phyloP scores from a whole-genome alignment of 2,113 vertebrate species.

The Eulemur rufifrons region DNA sequence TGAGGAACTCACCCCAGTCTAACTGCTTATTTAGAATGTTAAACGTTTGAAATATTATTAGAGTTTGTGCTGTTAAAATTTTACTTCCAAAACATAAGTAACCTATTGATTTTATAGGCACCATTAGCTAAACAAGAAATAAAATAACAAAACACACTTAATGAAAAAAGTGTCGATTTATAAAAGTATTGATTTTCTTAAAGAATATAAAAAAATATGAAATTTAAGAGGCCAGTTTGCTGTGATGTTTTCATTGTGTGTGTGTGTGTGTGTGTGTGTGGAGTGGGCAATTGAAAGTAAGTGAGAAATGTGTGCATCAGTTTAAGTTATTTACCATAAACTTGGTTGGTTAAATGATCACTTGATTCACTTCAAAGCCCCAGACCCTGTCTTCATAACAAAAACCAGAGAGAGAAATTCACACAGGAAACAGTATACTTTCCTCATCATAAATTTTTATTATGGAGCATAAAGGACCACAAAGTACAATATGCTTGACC shows the following conservation, averaged over 20 bases:
- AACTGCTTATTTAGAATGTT: not conserved
- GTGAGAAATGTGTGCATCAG: fast-evolving
- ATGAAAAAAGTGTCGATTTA: not conserved
- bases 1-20: not conserved
- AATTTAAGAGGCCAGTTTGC: not conserved
- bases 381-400: not conserved
- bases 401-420: conserved; percentile 34
- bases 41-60: not conserved
- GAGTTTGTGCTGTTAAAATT: not conserved
- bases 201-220: not conserved
- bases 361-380: conserved; percentile 22
- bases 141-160: not conserved
- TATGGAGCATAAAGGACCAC: not conserved
- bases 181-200: not conserved
- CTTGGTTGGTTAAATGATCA: not conserved
- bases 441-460: conserved; percentile 5
- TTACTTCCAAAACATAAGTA: not conserved
- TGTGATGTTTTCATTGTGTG: not conserved
- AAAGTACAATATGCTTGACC: not conserved
- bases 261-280: too few species aligned
- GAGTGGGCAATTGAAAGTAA: not conserved
- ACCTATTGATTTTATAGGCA: not conserved
- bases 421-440: not conserved
- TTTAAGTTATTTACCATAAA: not conserved
- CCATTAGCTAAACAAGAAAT: not conserved